A percentile compares a stretch with the other conserved stretches of the same genome.
These are phyloP conservation scores for Temnothorax ravouxi DNA, from an alignment of 2,888 invertebrate genomes.

Conservation along the genomic window DNA sequence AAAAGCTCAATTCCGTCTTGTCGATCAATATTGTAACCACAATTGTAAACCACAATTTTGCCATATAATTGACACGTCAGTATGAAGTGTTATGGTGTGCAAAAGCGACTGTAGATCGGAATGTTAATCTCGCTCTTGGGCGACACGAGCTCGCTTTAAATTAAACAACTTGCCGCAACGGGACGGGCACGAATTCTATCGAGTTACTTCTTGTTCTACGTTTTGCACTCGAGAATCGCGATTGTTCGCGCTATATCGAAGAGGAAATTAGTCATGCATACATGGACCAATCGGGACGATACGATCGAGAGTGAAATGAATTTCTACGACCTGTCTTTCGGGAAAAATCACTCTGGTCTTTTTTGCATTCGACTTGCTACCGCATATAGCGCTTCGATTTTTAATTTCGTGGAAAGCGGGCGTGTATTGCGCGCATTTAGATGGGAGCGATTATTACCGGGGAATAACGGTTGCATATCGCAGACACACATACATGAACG, in stretches of 20 bases:
- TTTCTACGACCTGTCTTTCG: slow-evolving; percentile 21
- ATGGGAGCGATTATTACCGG: slow-evolving; percentile 15
- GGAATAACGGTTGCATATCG: background rate
- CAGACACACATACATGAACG: background rate
- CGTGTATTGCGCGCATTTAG: slow-evolving; percentile 27
- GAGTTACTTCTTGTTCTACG: slow-evolving; percentile 16
- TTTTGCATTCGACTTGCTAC: background rate
- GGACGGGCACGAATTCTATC: slow-evolving; percentile 40
- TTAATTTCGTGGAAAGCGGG: slow-evolving; percentile 30
- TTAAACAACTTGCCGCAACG: slow-evolving; percentile 49
- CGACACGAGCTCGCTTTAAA: slow-evolving; percentile 32
- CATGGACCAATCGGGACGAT: slow-evolving; percentile 13
- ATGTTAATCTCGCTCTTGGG: slow-evolving; percentile 30
- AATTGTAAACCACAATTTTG: slow-evolving; percentile 29
- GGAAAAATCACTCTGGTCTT: slow-evolving; percentile 13
- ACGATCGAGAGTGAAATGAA: slow-evolving; percentile 42
- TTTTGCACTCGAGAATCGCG: slow-evolving; percentile 29
- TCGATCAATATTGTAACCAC: slow-evolving; percentile 3
- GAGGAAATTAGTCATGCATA: slow-evolving; percentile 48
- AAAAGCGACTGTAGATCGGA: slow-evolving; percentile 39
- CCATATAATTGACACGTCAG: slow-evolving; percentile 33
- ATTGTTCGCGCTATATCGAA: slow-evolving; percentile 23
- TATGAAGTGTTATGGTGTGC: slow-evolving; percentile 13
- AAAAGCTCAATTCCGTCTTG: background rate
- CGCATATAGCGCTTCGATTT: slow-evolving; percentile 19